Conservation (phyloP, 2,888 invertebrate genomes). For the Drosophila bunnanda region DNA sequence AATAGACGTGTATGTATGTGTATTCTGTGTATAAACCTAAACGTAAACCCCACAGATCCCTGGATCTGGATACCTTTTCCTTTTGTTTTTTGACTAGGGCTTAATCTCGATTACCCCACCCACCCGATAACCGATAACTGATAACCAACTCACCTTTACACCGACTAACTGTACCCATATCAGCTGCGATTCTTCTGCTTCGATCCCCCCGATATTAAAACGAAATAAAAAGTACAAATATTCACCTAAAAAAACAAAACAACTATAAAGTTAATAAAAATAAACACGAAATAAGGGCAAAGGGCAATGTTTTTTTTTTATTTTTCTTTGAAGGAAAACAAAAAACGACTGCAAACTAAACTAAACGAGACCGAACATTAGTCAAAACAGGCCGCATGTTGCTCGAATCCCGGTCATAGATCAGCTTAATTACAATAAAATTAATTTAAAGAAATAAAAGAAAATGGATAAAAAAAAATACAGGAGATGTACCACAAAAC, state of each 20-base stretch:
- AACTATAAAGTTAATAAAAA: conserved; percentile 15
- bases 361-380: conserved; percentile 10
- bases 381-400: conserved; percentile 11
- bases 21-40: conserved; percentile 28
- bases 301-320: conserved; percentile 8
- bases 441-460: not conserved
- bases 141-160: conserved; percentile 39
- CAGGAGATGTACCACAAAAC: conserved; percentile 33
- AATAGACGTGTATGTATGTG: conserved; percentile 26
- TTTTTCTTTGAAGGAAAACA: not conserved
- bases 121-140: conserved; percentile 1
- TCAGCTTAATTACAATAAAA: conserved; percentile 24
- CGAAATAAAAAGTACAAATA: conserved; percentile 83
- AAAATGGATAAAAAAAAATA: conserved; percentile 18
- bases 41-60: conserved; percentile 12
- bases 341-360: conserved; percentile 27
- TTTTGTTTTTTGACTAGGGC: conserved; percentile 39
- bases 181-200: conserved; percentile 67
- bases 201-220: conserved; percentile 77
- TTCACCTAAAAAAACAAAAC: conserved; percentile 54
- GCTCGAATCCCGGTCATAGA: conserved; percentile 28
- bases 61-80: not conserved
- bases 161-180: conserved; percentile 36
- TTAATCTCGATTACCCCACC: conserved; percentile 17
- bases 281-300: not conserved